Evolutionary conservation across 2,888 invertebrate genomes (phyloP), one percentile per base, ranked within the genome.

Genomic region (Drosophila borealis): DNA sequence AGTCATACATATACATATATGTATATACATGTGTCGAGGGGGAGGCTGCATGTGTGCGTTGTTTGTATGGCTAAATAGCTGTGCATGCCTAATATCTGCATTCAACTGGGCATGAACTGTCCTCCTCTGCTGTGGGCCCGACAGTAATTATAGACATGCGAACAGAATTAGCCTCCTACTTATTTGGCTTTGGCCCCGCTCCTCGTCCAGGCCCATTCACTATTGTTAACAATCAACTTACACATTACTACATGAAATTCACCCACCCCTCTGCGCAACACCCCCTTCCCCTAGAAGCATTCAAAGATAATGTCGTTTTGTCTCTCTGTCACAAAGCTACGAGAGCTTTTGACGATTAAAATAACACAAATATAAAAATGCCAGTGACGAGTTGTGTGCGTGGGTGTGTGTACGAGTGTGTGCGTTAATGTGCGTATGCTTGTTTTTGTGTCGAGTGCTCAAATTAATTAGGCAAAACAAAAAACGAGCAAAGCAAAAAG

Each of bases 81-180:
- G 67, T 82, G 86, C 83, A 86, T 88, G 83, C 73, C 78, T 73
- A 88, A 88, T 83, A 80, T 86, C 86, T 74, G 75, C 80, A 86
- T 73, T 83, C 80, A 82, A 73, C 88, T 86, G 78, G 74, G 67
- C 86, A 73, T 71, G 70, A 74, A 72, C 71, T 66, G 62, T 63
- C 76, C 51, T 48, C 56, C 60, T 55, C 50, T 37, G 56, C 62
- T 74, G 67, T 54, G 70, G 67, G 79, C 74, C 74, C 61, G 68
- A 63, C 63, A 66, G 66, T 84, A 85, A 85, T 85, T 89, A 89
- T 70, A 80, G 78, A 83, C 87, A 83, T 76, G 74, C 74, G 54
- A 80, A 61, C 55, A 67, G 49, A 61, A 10, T 34, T 44, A 44
- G 46, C 33, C 41, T 13, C 37, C 37, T 14, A 1, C n/a, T 21